Conservation (phyloP, 1,140 invertebrate species). For the Philopotamus ludificatus region DNA sequence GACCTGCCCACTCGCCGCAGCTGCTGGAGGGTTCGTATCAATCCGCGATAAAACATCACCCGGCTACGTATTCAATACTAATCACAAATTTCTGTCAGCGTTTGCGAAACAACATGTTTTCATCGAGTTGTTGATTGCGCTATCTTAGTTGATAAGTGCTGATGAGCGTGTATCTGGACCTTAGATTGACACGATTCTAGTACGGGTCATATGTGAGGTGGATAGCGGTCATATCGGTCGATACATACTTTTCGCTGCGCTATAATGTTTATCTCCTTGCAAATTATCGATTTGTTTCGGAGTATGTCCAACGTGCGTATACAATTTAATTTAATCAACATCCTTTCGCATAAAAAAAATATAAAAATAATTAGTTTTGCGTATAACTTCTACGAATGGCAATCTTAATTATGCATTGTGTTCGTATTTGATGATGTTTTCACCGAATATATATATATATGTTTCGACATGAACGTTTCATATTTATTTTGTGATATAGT, state of each 20-base stretch:
- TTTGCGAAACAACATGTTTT: neutral
- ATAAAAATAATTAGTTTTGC: too few relatives aligned
- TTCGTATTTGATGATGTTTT: neutral
- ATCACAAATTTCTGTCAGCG: neutral
- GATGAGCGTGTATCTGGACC: neutral
- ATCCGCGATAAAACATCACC: too few relatives aligned
- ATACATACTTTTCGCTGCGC: too few relatives aligned
- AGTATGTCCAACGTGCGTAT: too few relatives aligned
- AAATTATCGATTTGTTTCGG: too few relatives aligned
- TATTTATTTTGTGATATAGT: neutral
- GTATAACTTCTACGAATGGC: too few relatives aligned
- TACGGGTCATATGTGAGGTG: neutral
- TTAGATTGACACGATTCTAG: neutral
- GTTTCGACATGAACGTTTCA: neutral
- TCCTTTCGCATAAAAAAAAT: too few relatives aligned
- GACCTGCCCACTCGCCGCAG: slow-evolving; percentile 1
- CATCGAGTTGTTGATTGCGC: neutral
- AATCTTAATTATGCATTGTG: too few relatives aligned
- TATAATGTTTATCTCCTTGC: too few relatives aligned
- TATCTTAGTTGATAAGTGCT: neutral
- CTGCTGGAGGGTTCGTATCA: slow-evolving; percentile 7
- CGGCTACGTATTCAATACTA: neutral
- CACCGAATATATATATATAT: neutral
- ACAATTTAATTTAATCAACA: too few relatives aligned
- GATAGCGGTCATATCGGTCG: too few relatives aligned